Base-by-base conservation (phyloP, 2,113 vertebrate species). In the Lampris incognitus region DNA sequence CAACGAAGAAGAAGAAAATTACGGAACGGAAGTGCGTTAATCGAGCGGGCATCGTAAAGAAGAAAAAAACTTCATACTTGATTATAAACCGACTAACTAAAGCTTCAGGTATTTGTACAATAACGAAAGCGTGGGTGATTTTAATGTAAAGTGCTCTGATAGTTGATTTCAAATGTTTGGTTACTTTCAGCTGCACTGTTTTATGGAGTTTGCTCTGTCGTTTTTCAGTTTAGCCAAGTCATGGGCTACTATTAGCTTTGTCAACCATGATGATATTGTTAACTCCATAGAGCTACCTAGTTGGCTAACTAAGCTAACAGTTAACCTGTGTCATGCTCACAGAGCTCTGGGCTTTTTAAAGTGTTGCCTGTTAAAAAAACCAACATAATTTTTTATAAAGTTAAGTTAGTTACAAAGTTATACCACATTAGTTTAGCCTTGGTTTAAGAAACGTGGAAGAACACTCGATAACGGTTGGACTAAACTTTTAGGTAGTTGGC, bases 231-330 rank as follows among this genome's bases (percentile, higher is more conserved):
- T 73, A 86, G 87, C 84, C 10, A 8, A 39, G 87, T 91, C 88
- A 90, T 48, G 69, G 61, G 88, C 88, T 90, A 90, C 78, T 38
- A 74, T 79, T 88, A 91, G 88, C 86, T 37, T 24, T 61, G 10
- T 4, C 4, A 7, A 11, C 37, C n/a, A 71, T 0, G 4, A 69
- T 42, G 42, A 46, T 55, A 56, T 7, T 73, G 74, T 9, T 52
- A 6, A 38, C 36, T 46, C 44, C 44, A 7, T 46, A 46, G 2
- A 4, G 37, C 69, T 9, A 55, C 57, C 48, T 68, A 57, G 0
- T 3, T 42, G 8, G 83, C 72, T 85, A 82, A 9, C 39, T 63
- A 66, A 46, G 41, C 61, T 38, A 24, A 24, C 24, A 38, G 11
- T 72, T 69, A 79, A 66, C 70, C 7, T 3, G 6, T 3, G 36